These are phyloP conservation scores for Enteromius thamalakanensis DNA, from an alignment of 2,797 vertebrate species.

Conservation along the genomic window DNA sequence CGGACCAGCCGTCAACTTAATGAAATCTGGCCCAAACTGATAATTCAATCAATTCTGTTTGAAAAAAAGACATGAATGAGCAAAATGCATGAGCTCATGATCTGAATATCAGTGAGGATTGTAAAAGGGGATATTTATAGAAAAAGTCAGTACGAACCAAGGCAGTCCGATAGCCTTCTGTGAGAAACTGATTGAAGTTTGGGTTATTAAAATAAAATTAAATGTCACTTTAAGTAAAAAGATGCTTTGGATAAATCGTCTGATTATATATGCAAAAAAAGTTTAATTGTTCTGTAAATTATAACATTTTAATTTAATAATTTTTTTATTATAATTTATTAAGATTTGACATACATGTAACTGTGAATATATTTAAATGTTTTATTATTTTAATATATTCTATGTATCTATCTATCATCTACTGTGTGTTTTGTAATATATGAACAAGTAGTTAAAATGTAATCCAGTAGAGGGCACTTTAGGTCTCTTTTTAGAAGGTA, in stretches of 20 bases:
- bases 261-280: neutral
- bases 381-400: neutral
- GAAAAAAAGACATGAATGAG: neutral
- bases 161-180: neutral
- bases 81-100: neutral
- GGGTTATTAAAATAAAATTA: neutral
- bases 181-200: neutral
- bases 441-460: neutral
- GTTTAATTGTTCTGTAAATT: neutral
- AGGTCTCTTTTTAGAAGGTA: constrained; percentile 15
- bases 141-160: neutral
- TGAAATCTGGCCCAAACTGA: neutral
- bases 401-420: neutral
- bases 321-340: neutral
- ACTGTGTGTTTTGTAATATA: neutral
- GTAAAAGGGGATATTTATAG: neutral
- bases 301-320: neutral
- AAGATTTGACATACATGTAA: neutral
- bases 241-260: neutral
- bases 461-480: constrained; percentile 55
- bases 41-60: constrained; percentile 7
- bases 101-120: neutral
- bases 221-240: neutral
- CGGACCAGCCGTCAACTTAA: neutral
- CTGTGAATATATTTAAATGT: neutral